Evolutionary conservation across 2,113 vertebrate genomes (phyloP).

Genomic region (Odobenus rosmarus): DNA sequence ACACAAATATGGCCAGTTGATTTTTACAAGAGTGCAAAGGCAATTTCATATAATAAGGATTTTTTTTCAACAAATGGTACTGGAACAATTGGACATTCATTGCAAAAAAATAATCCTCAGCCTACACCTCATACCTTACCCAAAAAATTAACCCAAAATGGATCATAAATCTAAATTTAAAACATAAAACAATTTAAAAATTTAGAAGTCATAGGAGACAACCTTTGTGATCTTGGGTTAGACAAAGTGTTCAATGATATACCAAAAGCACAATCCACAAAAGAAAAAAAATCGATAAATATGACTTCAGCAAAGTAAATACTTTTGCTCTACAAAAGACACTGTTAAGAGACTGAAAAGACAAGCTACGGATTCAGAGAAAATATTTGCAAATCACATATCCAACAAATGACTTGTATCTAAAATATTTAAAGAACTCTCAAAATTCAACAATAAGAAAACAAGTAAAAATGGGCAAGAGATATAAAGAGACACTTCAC

Average conservation of each 20-base stretch:
- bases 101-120: background rate
- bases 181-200: background rate
- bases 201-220: background rate
- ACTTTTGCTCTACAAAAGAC: background rate
- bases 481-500: background rate
- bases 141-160: background rate
- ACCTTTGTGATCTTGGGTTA: background rate
- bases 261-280: background rate
- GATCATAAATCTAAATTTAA: background rate
- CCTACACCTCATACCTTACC: background rate
- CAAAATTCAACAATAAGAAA: slow-evolving; percentile 23
- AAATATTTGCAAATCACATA: slow-evolving; percentile 43
- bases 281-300: background rate
- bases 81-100: background rate
- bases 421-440: slow-evolving; percentile 30
- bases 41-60: background rate
- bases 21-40: background rate
- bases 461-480: background rate
- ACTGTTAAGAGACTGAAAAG: background rate
- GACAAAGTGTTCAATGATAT: background rate
- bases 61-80: background rate
- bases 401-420: background rate
- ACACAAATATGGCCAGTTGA: background rate
- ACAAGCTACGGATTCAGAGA: background rate
- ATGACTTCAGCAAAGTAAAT: background rate